Base-by-base conservation (phyloP, 2,888 invertebrate genomes). In the Diaperis boleti region DNA sequence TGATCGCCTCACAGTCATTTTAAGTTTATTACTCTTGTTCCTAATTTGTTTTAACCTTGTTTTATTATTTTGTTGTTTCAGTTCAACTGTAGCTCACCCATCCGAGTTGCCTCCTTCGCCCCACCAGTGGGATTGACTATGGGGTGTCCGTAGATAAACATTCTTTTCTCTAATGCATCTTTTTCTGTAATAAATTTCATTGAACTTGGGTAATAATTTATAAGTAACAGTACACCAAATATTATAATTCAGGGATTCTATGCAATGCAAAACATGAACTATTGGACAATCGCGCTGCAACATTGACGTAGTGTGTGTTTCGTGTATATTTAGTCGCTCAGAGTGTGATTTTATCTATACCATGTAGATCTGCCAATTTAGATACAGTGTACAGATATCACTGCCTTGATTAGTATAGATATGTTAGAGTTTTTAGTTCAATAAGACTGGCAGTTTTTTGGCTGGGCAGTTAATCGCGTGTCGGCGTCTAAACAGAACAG, bases 81-180 rank as follows among this genome's bases (percentile, higher is more conserved):
- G 98, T 88, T 95, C 97, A 78, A 92, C 95, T 76, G 94, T 98
- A 82, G 98, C 98, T 75, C 97, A 98, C 83, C 95, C 96, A 65
- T 96, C 96, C 70, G 98, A 98, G 86, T 86, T 98, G 84, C 98
- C 98, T 79, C 98, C 98, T 35, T 97, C 97, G 78, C 98, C 98
- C 73, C 96, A 97, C 84, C 94, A 96, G 81, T 98, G 98, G 98
- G 94, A 96, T 67, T 95, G 91, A 92, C 89, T 86, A 81, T 85
- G 78, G 79, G 70, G 72, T 54, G 59, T 68, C 61, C 75, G 73
- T 72, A 80, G 80, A 76, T 80, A 80, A 79, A 78, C 71, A 44
- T 69, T 70, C 67, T 68, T 65, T 64, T 68, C 55, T 66, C 64
- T 55, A 62, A 68, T 59, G 64, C 66, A 64, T 42, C 72, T 62